These are phyloP conservation scores for Fabriciana adippe DNA, from an alignment of 2,888 invertebrate genomes.

Conservation along the genomic window DNA sequence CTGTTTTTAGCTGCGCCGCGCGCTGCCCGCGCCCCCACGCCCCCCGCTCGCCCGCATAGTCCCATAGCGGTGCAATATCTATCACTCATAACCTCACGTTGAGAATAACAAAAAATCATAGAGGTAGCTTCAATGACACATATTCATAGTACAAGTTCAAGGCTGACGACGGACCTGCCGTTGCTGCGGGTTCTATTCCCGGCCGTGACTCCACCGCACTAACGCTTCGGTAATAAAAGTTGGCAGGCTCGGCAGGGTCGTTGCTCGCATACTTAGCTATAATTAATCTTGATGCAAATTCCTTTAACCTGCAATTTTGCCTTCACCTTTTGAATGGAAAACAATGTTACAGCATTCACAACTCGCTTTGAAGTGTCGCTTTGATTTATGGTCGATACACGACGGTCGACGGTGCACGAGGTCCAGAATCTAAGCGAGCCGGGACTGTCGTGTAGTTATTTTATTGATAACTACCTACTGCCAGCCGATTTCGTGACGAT, in stretches of 20 bases:
- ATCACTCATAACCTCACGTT: too few relatives aligned
- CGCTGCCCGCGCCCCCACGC: too few relatives aligned
- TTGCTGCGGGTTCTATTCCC: slow-evolving; percentile 40
- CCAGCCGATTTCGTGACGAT: too few relatives aligned
- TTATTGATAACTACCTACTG: too few relatives aligned
- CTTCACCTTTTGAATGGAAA: slow-evolving; percentile 26
- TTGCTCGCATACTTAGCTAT: slow-evolving; percentile 26
- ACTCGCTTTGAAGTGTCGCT: slow-evolving; percentile 11
- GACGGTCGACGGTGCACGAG: too few relatives aligned
- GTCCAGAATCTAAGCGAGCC: neutral
- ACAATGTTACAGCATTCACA: slow-evolving; percentile 22
- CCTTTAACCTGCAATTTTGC: slow-evolving; percentile 22
- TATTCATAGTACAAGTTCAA: slow-evolving; percentile 33
- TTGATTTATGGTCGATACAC: slow-evolving; percentile 11
- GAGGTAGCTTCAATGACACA: slow-evolving; percentile 8
- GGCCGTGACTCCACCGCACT: slow-evolving; percentile 33
- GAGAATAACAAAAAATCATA: too few relatives aligned
- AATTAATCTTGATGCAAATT: slow-evolving; percentile 29
- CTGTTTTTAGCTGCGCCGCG: too few relatives aligned
- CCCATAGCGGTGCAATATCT: too few relatives aligned
- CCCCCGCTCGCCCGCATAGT: too few relatives aligned
- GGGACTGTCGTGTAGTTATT: neutral
- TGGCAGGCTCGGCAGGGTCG: slow-evolving; percentile 28
- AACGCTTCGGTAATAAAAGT: slow-evolving; percentile 4
- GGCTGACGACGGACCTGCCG: slow-evolving; percentile 28